Base-by-base conservation (phyloP, 2,113 vertebrate genomes). In the human region DNA sequence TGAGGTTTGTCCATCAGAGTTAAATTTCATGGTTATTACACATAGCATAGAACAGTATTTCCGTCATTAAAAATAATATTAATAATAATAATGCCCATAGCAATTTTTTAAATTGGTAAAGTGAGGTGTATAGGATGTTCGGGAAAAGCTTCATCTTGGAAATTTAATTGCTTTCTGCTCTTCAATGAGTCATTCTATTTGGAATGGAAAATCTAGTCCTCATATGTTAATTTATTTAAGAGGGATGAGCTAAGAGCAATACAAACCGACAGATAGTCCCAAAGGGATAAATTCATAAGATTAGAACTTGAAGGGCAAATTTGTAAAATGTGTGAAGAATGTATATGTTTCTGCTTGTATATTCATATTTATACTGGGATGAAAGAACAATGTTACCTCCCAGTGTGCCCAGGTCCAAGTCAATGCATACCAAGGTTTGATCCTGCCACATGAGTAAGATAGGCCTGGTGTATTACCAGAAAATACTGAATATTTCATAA, bases 101-200 rank as follows among this genome's bases (percentile, higher is more conserved):
- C 91, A 86, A 82, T 52, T 86, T 59, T 90, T 84, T 52, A 32
- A 64, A 64, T 64, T 64, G 82, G 76, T 93, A 30, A 72, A 20
- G 1, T 50, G 48, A 55, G 18, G 8, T 83, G 9, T 82, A 48
- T 38, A 38, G 61, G 64, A 87, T 87, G 40, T 96, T 86, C 57
- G 68, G n/a, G 61, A 75, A 40, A 96, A 30, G 8, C 11, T 92
- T 68, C 40, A 38, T 93, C 73, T 75, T 30, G 66, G 61, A 81
- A 86, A 86, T 45, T 32, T 80, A 79, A 75, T 72, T 87, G 32
- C 68, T 96, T 92, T 96, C 43, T 97, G 75, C 40, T 45, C 30
- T 91, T 93, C 93, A 7, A 22, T 92, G 94, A 95, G 38, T 96
- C 97, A 96, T 75, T 86, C 73, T 82, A 6, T 81, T 95, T n/a